Evolutionary conservation across 2,797 vertebrate genomes (phyloP), one percentile per base, ranked within the genome.

Genomic region (Lutjanus campechanus): DNA sequence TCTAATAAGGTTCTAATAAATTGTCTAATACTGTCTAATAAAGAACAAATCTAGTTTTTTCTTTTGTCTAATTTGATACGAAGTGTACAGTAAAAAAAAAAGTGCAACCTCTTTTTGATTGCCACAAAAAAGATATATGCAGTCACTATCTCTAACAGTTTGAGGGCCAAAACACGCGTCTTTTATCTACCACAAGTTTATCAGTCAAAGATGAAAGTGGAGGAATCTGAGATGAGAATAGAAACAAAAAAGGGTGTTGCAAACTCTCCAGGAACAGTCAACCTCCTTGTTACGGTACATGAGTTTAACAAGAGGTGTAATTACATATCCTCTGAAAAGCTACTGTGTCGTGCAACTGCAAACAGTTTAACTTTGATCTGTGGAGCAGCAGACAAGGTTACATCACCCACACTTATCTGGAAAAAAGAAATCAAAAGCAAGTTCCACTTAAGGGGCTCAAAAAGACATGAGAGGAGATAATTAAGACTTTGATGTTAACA

Each of bases 331-430:
- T 83, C 81, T 82, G 74, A 83, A 79, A 73, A 75, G 83, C 79
- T 72, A 69, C 86, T 88, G 73, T 80, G 81, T 83, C 59, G 4
- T 72, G 76, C 58, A 78, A 79, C 82, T 64, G 46, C 51, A 72
- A 73, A 85, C 50, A 36, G 74, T 55, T 51, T 84, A 54, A 56
- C 88, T 92, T 89, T 93, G 86, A 93, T 91, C 89, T 68, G 51
- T 41, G 61, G 58, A 25, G 74, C 60, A 75, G 79, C 75, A 83
- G 79, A 82, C 73, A 70, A 64, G 69, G 74, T 87, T 86, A 85
- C 81, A 16, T 91, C 90, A 86, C 62, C 59, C 74, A 40, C 67
- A 69, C 61, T 88, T 73, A 72, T 76, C 67, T 73, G 55, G 41
- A 50, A 29, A 55, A 47, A 53, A 51, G 53, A 58, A 59, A 40